These are phyloP conservation scores for Clusia tigrina DNA, from an alignment of 2,888 invertebrate genomes.

Conservation along the genomic window DNA sequence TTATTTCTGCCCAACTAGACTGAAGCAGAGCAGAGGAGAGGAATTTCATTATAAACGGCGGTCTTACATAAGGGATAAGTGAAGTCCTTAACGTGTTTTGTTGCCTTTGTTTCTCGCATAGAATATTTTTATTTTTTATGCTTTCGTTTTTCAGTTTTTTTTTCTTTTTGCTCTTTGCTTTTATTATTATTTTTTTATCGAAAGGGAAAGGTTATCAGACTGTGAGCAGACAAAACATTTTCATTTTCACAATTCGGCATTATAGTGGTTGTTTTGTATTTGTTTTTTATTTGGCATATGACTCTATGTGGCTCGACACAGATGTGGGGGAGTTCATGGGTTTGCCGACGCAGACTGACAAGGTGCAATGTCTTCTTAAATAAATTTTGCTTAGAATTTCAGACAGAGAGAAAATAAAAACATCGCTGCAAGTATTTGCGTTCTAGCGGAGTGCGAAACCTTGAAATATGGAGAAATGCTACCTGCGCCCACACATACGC, in stretches of 20 bases:
- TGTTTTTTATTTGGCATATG: slow-evolving; percentile 12
- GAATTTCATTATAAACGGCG: slow-evolving; percentile 35
- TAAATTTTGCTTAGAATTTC: background rate
- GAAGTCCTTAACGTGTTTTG: slow-evolving; percentile 10
- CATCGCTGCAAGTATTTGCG: too few relatives aligned
- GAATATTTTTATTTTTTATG: too few relatives aligned
- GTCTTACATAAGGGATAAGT: slow-evolving; percentile 34
- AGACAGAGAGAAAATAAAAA: too few relatives aligned
- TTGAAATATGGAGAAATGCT: too few relatives aligned
- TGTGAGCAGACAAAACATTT: slow-evolving; percentile 39
- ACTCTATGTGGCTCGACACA: background rate
- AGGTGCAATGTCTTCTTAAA: slow-evolving; percentile 9
- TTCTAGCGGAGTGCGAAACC: too few relatives aligned
- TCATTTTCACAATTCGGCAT: slow-evolving; percentile 41
- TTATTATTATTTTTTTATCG: slow-evolving; percentile 34
- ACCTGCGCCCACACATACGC: too few relatives aligned
- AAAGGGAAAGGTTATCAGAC: slow-evolving; percentile 59
- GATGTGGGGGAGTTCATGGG: slow-evolving; percentile 12
- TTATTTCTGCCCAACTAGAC: slow-evolving; percentile 6
- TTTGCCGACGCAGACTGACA: slow-evolving; percentile 5
- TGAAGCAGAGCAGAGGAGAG: background rate
- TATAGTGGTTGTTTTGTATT: background rate
- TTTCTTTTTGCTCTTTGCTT: slow-evolving; percentile 22
- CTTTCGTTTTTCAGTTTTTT: background rate
- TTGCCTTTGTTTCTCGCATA: slow-evolving; percentile 6